Evolutionary conservation across 2,888 invertebrate species (phyloP).

Genomic region (Caradrina kadenii): DNA sequence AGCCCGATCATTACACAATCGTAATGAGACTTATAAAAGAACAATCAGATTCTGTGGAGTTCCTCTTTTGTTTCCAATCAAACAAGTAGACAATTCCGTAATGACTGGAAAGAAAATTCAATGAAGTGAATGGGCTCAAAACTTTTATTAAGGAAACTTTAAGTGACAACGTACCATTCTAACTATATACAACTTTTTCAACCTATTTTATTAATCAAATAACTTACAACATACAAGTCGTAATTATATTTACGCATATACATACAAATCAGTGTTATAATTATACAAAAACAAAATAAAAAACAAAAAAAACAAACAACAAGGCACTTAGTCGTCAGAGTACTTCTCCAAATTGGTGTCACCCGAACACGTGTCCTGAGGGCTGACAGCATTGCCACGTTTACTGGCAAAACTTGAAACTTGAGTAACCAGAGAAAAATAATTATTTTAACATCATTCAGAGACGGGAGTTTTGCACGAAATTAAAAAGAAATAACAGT

Average conservation of each 20-base stretch:
- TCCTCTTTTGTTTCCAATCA: conserved; percentile 11
- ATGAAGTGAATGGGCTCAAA: neutral
- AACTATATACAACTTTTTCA: too few species aligned
- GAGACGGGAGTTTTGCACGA: conserved; percentile 7
- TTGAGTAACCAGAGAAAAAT: conserved; percentile 16
- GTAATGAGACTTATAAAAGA: conserved; percentile 22
- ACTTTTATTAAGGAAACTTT: too few species aligned
- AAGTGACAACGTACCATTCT: too few species aligned
- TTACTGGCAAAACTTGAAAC: neutral
- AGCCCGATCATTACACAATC: conserved; percentile 53
- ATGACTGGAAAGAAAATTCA: conserved; percentile 23
- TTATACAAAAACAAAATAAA: too few species aligned
- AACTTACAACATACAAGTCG: too few species aligned
- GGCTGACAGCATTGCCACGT: neutral
- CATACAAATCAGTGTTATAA: too few species aligned
- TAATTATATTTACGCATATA: too few species aligned
- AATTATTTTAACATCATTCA: conserved; percentile 5
- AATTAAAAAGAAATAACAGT: conserved; percentile 31
- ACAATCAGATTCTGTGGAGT: conserved; percentile 3
- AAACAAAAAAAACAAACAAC: neutral
- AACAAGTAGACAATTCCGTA: conserved; percentile 22
- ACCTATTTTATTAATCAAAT: too few species aligned
- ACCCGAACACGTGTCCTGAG: neutral
- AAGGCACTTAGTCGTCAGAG: neutral
- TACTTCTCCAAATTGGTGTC: neutral